Percentiles rank a stretch among this genome's conserved stretches.
Evolutionary conservation across 2,797 vertebrate species (phyloP).

Genomic region (Taenioides sp.): DNA sequence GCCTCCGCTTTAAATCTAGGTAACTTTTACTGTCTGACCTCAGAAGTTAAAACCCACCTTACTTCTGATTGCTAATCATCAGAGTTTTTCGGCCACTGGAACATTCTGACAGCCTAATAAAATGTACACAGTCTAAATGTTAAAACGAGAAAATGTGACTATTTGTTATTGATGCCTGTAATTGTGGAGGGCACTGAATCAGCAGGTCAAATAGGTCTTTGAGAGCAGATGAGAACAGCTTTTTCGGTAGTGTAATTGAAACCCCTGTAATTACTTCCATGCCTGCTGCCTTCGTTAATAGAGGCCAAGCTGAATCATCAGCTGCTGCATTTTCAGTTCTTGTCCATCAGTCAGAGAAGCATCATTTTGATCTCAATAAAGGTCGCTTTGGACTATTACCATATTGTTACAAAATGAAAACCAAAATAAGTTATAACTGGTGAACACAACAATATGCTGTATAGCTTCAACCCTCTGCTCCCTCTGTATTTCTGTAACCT

Average conservation of each 20-base stretch:
- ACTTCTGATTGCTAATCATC: background rate
- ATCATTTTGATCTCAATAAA: background rate
- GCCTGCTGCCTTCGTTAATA: conserved; percentile 40
- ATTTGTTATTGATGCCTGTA: too few relatives aligned
- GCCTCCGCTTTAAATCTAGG: background rate
- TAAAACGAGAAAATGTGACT: too few relatives aligned
- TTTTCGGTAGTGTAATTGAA: conserved; percentile 34
- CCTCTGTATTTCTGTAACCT: conserved; percentile 6
- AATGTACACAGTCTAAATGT: too few relatives aligned
- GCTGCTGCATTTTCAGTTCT: conserved; percentile 41
- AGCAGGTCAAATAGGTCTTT: conserved; percentile 20
- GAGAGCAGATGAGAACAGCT: conserved; percentile 39
- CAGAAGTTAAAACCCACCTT: background rate
- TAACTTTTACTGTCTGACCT: background rate
- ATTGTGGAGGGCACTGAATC: too few relatives aligned
- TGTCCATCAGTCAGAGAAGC: conserved; percentile 2
- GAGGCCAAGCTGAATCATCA: conserved; percentile 46
- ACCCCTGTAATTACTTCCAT: conserved; percentile 31
- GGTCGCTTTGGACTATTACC: background rate
- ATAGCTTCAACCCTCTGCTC: conserved; percentile 1
- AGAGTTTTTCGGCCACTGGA: too few relatives aligned
- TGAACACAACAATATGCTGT: background rate
- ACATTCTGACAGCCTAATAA: too few relatives aligned
- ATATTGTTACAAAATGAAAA: background rate
- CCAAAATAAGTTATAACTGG: background rate